Base-by-base conservation (phyloP, 2,888 invertebrate genomes). In the Cyclophora albipunctata region DNA sequence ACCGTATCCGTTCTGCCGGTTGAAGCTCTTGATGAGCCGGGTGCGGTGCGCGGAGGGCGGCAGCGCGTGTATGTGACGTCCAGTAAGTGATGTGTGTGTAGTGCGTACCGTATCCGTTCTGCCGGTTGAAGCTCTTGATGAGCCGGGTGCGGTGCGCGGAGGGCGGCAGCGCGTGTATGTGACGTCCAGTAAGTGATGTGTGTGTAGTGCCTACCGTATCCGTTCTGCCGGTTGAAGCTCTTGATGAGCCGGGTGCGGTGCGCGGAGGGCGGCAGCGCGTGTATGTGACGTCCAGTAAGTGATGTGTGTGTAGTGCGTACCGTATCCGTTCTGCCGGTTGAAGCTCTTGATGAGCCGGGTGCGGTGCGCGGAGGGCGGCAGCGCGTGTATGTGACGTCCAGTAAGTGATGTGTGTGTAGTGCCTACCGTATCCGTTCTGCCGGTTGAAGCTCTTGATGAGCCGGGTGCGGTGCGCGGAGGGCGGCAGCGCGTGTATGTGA, bases 351-450 rank as follows among this genome's bases (percentile, higher is more conserved):
- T 93, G 5, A 96, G 90, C 40, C 94, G 90, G 2, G 94, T 86
- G 79, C 96, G 97, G 70, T 96, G 96, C 0, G 95, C 93, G 0
- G 96, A 96, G 74, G 97, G 96, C 0, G 98, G 97, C 81, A 98
- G 83, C 49, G 94, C 92, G 70, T 95, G 95, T 59, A 98, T 96
- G 70, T 97, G 94, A 20, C 20, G 20, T 20, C 1, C 20, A 20
- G 20, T 20, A 20, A 20, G 20, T 20, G 20, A 20, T 20, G 37
- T 5, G 37, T 5, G 37, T 37, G 37, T 5, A 5, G 5, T 37
- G 5, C 37, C 1, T 73, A 86, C 93, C 96, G 65, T 94, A 93
- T 55, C 96, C 96, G 73, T 96, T 96, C 78, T 96, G 95, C 65
- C 95, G 92, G 73, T 96, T 96, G 70, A 96, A 96, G 72, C 96